Conservation (phyloP, 1,140 invertebrate genomes). For the Ostrea denselamellosa region DNA sequence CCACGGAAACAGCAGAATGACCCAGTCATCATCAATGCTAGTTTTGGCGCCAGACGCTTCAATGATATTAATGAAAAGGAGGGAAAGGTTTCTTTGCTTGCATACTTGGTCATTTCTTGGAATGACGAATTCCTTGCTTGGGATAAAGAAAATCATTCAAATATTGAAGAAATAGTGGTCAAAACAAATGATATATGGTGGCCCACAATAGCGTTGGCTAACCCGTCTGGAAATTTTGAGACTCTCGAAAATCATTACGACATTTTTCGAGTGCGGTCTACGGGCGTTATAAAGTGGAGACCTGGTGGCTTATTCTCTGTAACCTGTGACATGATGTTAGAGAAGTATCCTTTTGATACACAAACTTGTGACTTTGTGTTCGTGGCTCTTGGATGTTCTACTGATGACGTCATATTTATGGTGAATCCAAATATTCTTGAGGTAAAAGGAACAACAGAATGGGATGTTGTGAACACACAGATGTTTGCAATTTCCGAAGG, state of each 20-base stretch:
- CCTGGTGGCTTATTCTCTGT: neutral
- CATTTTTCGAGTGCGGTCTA: neutral
- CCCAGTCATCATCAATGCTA: neutral
- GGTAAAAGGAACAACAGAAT: neutral
- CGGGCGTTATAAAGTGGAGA: neutral
- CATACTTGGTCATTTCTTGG: neutral
- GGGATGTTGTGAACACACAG: neutral
- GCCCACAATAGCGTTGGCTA: neutral
- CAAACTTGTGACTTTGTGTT: neutral
- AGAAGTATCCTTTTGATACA: neutral
- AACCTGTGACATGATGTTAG: neutral
- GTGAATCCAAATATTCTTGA: neutral
- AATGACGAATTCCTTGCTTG: neutral
- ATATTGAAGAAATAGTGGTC: neutral
- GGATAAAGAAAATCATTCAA: neutral
- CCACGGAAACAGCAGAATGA: neutral
- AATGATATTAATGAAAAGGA: neutral
- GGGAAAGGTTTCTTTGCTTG: neutral
- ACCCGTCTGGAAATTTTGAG: neutral
- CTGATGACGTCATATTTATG: neutral
- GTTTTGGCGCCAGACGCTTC: neutral
- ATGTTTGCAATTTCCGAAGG: neutral
- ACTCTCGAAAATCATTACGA: neutral
- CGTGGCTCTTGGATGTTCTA: neutral
- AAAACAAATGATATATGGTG: slow-evolving; percentile 11